Percentiles rank a stretch among this genome's conserved stretches.
These are phyloP conservation scores for Cephalopachus bancanus DNA, from an alignment of 2,797 vertebrate species.

Conservation along the genomic window DNA sequence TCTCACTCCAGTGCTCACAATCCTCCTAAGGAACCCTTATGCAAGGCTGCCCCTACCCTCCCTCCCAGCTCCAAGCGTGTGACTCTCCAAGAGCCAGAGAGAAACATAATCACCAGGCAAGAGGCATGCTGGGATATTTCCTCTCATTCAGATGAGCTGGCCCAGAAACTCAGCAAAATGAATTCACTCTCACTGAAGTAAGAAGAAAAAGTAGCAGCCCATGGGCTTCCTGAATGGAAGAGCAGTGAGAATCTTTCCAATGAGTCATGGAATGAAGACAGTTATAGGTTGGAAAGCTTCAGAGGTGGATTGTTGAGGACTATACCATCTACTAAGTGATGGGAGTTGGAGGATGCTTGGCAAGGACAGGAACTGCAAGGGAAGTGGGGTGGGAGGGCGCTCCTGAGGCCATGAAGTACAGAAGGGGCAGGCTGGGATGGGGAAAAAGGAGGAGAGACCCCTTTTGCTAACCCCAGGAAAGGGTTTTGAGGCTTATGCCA, in stretches of 20 bases:
- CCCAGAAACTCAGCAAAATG: not conserved
- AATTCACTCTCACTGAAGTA: conserved; percentile 23
- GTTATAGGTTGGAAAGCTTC: not conserved
- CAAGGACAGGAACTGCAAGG: too few species aligned
- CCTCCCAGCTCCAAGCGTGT: not conserved
- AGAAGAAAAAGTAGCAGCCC: not conserved
- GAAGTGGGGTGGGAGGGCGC: not conserved
- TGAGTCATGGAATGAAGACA: not conserved
- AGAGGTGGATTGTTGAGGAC: not conserved
- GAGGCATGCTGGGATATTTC: conserved; percentile 30
- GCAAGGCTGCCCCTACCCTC: not conserved
- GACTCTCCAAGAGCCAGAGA: not conserved
- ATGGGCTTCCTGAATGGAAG: conserved; percentile 11
- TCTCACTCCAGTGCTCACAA: not conserved
- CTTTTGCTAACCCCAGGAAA: not conserved
- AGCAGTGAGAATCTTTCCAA: not conserved
- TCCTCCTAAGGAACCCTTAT: not conserved
- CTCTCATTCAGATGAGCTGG: conserved; percentile 59
- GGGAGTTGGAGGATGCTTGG: not conserved
- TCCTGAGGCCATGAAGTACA: not conserved
- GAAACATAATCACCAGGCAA: conserved; percentile 25
- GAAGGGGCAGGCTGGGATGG: not conserved
- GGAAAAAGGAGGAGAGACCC: not conserved
- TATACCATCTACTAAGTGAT: rapidly evolving
- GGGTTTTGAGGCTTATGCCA: not conserved